Evolutionary conservation across 1,140 invertebrate genomes (phyloP).

Genomic region (Drosophila bipectinata): DNA sequence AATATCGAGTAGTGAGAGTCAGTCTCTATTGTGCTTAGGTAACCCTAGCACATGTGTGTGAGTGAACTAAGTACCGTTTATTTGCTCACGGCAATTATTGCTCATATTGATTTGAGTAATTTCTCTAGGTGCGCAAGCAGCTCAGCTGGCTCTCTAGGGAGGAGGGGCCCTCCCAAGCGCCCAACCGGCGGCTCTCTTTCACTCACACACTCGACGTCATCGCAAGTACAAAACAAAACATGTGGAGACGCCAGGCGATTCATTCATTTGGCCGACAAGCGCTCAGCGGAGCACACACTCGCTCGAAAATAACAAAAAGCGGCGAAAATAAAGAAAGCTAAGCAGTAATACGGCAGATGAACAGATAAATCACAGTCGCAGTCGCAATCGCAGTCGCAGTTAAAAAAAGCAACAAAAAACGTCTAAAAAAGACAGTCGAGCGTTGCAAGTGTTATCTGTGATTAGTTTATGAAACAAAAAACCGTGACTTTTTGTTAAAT

Average conservation of each 20-base stretch:
- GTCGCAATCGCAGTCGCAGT: slow-evolving; percentile 18
- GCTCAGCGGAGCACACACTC: slow-evolving; percentile 54
- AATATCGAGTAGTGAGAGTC: slow-evolving; percentile 36
- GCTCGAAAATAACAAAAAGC: not conserved
- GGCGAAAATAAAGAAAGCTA: slow-evolving; percentile 32
- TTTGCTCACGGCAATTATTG: slow-evolving; percentile 43
- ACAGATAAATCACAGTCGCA: slow-evolving; percentile 54
- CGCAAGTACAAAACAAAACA: slow-evolving; percentile 61
- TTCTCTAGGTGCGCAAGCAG: slow-evolving; percentile 59
- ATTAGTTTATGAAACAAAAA: slow-evolving; percentile 61
- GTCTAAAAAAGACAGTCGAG: slow-evolving; percentile 25
- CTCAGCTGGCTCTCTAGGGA: slow-evolving; percentile 46
- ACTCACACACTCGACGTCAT: not conserved
- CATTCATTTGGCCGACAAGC: slow-evolving; percentile 70
- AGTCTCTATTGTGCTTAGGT: slow-evolving; percentile 10
- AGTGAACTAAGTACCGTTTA: slow-evolving; percentile 2
- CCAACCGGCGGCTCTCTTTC: not conserved
- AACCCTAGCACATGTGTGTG: not conserved
- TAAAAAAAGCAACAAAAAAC: slow-evolving; percentile 27
- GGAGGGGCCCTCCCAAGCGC: not conserved
- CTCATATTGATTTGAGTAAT: slow-evolving; percentile 67
- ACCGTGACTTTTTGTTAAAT: slow-evolving; percentile 14
- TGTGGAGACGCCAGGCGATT: slow-evolving; percentile 46
- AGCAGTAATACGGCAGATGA: slow-evolving; percentile 55
- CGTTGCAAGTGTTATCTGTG: slow-evolving; percentile 61